Conservation (phyloP, 2,888 invertebrate genomes). For the Lycophotia porphyrea region DNA sequence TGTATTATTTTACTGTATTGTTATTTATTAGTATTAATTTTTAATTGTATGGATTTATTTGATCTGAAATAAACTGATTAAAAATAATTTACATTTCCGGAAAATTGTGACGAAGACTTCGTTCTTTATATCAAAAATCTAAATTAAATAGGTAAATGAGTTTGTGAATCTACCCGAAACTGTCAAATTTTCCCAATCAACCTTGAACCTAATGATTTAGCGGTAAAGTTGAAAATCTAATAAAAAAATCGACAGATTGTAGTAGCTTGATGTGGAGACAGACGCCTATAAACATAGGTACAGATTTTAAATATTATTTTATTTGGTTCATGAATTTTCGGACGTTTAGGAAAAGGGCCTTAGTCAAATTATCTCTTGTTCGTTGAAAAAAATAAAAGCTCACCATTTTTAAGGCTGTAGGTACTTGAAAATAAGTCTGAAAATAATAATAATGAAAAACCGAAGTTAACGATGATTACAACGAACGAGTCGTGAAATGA, state of each 20-base stretch:
- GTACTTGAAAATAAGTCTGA: background rate
- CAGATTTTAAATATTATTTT: background rate
- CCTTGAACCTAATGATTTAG: no score
- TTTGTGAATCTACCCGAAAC: no score
- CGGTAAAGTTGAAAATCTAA: no score
- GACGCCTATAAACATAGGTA: background rate
- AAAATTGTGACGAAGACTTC: background rate
- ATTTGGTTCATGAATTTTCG: background rate
- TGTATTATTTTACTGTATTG: no score
- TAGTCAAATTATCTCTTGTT: background rate
- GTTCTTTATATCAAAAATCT: background rate
- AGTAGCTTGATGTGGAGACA: no score
- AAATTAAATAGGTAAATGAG: background rate
- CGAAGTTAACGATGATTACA: background rate
- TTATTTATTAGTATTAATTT: no score
- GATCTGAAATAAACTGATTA: no score
- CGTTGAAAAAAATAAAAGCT: background rate
- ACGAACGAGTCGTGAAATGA: background rate
- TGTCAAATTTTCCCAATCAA: no score
- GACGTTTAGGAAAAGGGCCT: background rate
- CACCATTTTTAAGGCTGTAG: background rate
- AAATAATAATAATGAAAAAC: conserved; percentile 5
- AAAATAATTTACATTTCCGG: background rate
- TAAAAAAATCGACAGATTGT: no score
- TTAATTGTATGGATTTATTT: no score